Percentiles rank a stretch among this genome's conserved stretches.
These are phyloP conservation scores for Peromyscus aztecus DNA, from an alignment of 2,797 vertebrate genomes.

Conservation along the genomic window DNA sequence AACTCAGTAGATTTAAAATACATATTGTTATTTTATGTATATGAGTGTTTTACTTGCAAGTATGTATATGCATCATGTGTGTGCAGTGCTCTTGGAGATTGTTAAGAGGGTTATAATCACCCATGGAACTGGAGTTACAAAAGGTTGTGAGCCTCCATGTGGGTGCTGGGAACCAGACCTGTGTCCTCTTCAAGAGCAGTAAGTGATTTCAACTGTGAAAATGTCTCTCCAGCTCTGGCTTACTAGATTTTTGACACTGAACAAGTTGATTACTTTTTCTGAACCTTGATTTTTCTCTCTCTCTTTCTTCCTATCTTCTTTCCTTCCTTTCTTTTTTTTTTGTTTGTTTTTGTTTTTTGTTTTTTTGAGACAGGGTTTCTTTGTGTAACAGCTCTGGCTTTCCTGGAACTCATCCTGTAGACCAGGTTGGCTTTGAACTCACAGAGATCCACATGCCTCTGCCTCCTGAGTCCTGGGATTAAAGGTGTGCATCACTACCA, in stretches of 20 bases:
- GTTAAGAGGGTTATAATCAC: not conserved
- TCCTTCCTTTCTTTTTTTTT: not conserved
- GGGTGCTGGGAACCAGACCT: not conserved
- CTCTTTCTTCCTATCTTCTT: not conserved
- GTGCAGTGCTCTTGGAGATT: not conserved
- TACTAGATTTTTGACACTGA: conserved; percentile 9
- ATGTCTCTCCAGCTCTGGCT: not conserved
- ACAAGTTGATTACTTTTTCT: not conserved
- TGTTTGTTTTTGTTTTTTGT: not conserved
- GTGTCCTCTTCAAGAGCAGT: not conserved
- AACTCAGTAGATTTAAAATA: not conserved
- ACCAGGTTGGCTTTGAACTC: not conserved
- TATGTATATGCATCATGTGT: not conserved
- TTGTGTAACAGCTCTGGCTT: not conserved
- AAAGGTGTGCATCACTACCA: not conserved
- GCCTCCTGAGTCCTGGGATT: not conserved
- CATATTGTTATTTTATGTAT: not conserved
- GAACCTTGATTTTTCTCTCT: not conserved
- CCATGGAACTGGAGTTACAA: not conserved
- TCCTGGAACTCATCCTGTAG: not conserved
- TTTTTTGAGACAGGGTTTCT: not conserved
- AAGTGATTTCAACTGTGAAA: not conserved
- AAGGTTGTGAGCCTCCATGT: not conserved
- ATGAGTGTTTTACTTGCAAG: not conserved
- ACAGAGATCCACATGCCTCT: not conserved